phyloP scores from a whole-genome alignment of 2,797 vertebrate species.

The Hylomyscus alleni region DNA sequence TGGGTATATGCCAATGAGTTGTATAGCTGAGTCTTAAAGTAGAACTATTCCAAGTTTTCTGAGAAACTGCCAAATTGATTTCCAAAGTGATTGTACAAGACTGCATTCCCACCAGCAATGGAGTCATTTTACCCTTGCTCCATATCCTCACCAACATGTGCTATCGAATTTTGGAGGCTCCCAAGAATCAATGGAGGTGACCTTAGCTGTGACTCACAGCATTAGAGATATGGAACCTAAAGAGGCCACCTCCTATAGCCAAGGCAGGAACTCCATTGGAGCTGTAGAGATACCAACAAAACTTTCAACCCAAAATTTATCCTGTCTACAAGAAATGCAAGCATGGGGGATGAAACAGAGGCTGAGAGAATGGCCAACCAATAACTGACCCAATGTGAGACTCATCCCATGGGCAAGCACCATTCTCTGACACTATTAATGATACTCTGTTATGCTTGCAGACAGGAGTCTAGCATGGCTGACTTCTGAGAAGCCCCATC shows the following conservation, averaged over 20 bases:
- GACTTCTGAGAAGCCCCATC: not conserved
- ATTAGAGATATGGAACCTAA: not conserved
- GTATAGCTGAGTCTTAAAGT: not conserved
- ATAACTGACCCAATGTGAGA: not conserved
- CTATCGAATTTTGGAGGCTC: not conserved
- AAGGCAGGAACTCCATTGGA: not conserved
- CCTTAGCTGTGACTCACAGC: not conserved
- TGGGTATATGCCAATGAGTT: not conserved
- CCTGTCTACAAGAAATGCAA: not conserved
- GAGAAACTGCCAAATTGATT: not conserved
- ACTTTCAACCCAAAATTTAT: not conserved
- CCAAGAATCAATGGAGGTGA: not conserved
- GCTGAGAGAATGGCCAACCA: not conserved
- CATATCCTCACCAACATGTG: not conserved
- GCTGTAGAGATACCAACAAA: not conserved
- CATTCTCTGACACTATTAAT: not conserved
- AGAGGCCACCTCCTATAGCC: not conserved
- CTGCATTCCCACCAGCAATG: not conserved
- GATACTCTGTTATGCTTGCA: not conserved
- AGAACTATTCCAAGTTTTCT: not conserved
- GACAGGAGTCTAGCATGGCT: not conserved
- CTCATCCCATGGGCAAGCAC: not conserved
- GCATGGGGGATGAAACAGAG: not conserved
- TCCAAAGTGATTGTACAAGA: not conserved
- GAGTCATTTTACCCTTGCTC: not conserved